These are phyloP conservation scores for Diabrotica undecimpunctata DNA, from an alignment of 1,140 invertebrate genomes.

Conservation along the genomic window DNA sequence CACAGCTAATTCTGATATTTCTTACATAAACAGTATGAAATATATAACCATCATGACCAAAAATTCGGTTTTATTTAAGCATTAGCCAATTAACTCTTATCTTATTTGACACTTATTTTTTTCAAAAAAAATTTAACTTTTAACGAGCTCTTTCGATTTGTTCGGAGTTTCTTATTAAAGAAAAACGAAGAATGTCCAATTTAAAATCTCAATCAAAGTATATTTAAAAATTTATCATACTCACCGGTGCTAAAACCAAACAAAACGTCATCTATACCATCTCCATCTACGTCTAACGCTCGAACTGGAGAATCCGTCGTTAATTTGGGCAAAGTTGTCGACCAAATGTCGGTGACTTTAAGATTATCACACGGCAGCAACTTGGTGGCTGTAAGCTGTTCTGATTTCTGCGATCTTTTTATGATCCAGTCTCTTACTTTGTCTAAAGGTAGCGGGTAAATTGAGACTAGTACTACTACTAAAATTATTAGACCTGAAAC, in stretches of 20 bases:
- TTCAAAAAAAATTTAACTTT: too few species aligned
- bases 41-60: too few species aligned
- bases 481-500: slow-evolving; percentile 57
- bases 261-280: slow-evolving; percentile 71
- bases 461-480: slow-evolving; percentile 62
- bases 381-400: slow-evolving; percentile 35
- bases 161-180: too few species aligned
- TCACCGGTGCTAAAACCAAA: slow-evolving; percentile 77
- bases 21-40: too few species aligned
- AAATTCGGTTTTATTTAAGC: too few species aligned
- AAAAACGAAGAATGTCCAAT: too few species aligned
- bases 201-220: too few species aligned
- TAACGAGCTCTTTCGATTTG: too few species aligned
- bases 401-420: slow-evolving; percentile 32
- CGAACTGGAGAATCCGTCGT: slow-evolving; percentile 73
- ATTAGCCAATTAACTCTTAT: too few species aligned
- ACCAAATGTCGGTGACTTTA: slow-evolving; percentile 67
- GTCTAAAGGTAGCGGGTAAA: slow-evolving; percentile 60
- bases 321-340: slow-evolving; percentile 66
- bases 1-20: too few species aligned
- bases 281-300: slow-evolving; percentile 69
- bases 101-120: too few species aligned
- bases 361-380: slow-evolving; percentile 67
- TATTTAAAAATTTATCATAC: neutral
- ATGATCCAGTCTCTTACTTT: slow-evolving; percentile 57